Base-by-base conservation (phyloP, 2,888 invertebrate species). In the Phyllotreta cruciferae region DNA sequence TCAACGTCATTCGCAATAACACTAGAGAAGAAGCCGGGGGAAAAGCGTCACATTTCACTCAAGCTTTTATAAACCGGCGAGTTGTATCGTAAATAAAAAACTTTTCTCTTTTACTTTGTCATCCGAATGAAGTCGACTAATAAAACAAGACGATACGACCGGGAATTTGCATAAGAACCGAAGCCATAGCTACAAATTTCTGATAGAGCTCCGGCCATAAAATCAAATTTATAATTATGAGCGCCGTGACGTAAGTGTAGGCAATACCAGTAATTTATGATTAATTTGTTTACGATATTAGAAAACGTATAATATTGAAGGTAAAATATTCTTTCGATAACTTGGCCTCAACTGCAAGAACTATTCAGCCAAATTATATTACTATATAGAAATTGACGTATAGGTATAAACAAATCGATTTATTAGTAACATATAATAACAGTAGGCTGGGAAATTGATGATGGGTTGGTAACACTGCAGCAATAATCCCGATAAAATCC, bases 181-280 rank as follows among this genome's bases (percentile, higher is more conserved):
- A 68, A 69, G 71, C 71, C 63, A 71, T 71, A 69, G 71, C 73
- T 71, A 70, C 71, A 68, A 74, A 72, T 74, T 75, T 72, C 75
- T 73, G 74, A 73, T 74, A 73, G 71, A 71, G 71, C 66, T 70
- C 62, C 66, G 66, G 73, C 74, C 64, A 75, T 75, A 75, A 75
- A 75, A 75, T 72, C 73, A 73, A 74, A 75, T 75, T 75, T 75
- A 75, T 75, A 75, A 75, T 75, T 74, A 74, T 74, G 72, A 73
- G 71, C 67, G 52, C 52, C 10, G 72, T 74, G 75, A 74, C 75
- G 73, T 74, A 74, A 74, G 74, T 74, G 73, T 73, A 72, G 74
- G 73, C 73, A 70, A 72, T 71, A 64, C 69, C 73, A 66, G 68
- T 75, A 73, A 75, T 74, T 75, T 73, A 74, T 75, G 74, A 74